phyloP scores from a whole-genome alignment of 1,140 invertebrate genomes.

The Pogonognathellus flavescens region DNA sequence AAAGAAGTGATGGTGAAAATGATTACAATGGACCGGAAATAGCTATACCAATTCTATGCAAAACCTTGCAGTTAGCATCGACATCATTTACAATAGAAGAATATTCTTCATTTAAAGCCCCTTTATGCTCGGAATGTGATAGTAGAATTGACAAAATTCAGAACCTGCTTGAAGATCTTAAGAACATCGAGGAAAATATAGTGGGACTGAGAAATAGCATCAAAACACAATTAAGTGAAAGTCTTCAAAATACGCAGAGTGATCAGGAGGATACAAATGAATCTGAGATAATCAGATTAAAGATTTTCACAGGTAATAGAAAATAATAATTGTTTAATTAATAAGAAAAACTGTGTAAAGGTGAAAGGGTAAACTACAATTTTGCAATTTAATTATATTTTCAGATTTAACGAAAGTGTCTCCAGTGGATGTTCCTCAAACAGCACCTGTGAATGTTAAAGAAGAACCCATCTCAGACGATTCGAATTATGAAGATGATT shows the following conservation, averaged over 20 bases:
- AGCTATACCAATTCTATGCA: background rate
- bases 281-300: background rate
- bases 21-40: background rate
- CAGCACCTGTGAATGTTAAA: background rate
- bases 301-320: background rate
- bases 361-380: too few relatives aligned
- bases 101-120: background rate
- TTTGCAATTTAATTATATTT: background rate
- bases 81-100: background rate
- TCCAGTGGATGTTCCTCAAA: background rate
- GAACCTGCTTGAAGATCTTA: background rate
- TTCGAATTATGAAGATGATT: background rate
- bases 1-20: background rate
- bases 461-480: background rate
- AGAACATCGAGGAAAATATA: background rate
- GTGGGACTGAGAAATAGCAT: background rate
- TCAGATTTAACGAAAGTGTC: background rate
- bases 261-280: background rate
- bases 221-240: background rate
- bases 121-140: background rate
- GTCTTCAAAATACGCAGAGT: background rate
- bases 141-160: slow-evolving; percentile 6
- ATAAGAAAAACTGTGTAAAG: too few relatives aligned
- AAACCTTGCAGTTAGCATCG: background rate
- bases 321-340: too few relatives aligned